These are phyloP conservation scores for Eulemur rufifrons DNA, from an alignment of 2,113 vertebrate species.

Conservation along the genomic window DNA sequence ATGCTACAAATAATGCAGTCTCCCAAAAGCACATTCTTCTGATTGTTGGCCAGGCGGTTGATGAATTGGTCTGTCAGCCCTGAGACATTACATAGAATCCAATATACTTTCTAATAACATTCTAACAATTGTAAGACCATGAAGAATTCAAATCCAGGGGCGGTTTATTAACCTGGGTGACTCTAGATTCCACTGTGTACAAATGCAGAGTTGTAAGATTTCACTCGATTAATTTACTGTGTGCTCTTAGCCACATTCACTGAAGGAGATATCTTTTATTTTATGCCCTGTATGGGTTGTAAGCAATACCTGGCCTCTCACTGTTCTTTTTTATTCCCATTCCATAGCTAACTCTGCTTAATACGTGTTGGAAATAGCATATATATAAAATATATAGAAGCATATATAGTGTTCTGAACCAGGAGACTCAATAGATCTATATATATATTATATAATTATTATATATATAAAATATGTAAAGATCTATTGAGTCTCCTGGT, in stretches of 20 bases:
- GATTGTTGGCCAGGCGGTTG: not conserved
- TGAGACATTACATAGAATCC: not conserved
- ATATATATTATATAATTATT: not conserved
- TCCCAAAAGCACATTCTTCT: not conserved
- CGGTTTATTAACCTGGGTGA: not conserved
- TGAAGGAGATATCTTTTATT: not conserved
- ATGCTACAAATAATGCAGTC: not conserved
- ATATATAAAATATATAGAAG: not conserved
- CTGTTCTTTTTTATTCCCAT: not conserved
- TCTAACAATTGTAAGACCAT: not conserved
- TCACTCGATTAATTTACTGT: not conserved
- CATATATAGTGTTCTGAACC: not conserved
- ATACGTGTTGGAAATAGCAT: not conserved
- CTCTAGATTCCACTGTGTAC: not conserved
- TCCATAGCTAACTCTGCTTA: not conserved
- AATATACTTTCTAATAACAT: constrained; percentile 1
- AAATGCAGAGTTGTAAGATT: not conserved
- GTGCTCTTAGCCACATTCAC: not conserved
- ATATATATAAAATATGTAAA: not conserved
- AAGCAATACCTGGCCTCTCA: not conserved
- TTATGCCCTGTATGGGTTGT: not conserved
- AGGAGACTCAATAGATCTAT: not conserved
- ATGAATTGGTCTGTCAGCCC: not conserved
- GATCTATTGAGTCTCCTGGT: not conserved
- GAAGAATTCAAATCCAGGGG: not conserved